Conservation (phyloP, 30 jellyfish, hydroid and myxozoan species). For the Rhopilema esculentum region DNA sequence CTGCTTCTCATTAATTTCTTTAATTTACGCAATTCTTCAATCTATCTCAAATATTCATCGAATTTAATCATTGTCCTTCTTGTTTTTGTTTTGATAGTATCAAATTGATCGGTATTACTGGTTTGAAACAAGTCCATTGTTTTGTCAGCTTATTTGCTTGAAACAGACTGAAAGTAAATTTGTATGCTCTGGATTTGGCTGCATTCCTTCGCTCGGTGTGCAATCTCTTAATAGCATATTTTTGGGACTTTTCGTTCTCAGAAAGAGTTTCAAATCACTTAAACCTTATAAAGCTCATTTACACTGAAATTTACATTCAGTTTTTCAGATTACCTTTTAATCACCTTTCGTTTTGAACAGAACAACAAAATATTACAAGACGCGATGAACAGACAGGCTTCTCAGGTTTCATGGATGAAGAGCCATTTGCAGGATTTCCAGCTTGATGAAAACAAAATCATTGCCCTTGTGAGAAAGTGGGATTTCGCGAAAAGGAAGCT, state of each 20-base stretch:
- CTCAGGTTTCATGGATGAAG: conserved; percentile 74
- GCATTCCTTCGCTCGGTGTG: neutral
- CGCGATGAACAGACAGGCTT: conserved; percentile 40
- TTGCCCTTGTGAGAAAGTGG: conserved; percentile 46
- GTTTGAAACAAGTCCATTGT: no score
- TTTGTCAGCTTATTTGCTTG: no score
- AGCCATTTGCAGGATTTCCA: conserved; percentile 39
- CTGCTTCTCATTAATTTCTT: neutral
- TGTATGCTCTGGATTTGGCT: neutral
- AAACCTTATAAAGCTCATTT: neutral
- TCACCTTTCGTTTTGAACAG: neutral
- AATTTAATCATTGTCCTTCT: neutral
- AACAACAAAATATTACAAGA: conserved; percentile 41
- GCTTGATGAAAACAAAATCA: conserved; percentile 46
- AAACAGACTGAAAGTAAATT: neutral
- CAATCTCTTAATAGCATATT: neutral
- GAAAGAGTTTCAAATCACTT: neutral
- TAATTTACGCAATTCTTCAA: neutral
- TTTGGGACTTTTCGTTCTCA: neutral
- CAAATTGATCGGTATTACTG: no score
- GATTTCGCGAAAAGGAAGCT: conserved; percentile 45
- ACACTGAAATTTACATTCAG: neutral
- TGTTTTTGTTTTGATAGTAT: conserved; percentile 6
- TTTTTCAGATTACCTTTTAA: neutral
- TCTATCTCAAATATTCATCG: neutral